phyloP scores from a whole-genome alignment of 2,797 vertebrate genomes.

The Labroides dimidiatus region DNA sequence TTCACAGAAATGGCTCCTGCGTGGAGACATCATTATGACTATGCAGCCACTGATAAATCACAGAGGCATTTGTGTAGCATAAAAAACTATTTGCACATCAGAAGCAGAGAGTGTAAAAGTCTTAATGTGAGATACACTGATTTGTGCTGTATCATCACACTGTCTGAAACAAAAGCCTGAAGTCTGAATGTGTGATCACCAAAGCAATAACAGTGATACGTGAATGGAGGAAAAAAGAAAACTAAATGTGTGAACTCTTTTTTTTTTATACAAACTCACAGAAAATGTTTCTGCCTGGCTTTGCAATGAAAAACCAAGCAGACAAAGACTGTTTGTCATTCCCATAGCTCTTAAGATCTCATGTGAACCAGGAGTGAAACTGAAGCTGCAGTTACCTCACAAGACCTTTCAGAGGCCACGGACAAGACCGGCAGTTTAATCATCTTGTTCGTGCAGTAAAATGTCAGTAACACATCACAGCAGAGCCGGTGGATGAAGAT shows the following conservation, averaged over 20 bases:
- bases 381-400: conserved; percentile 73
- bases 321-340: conserved; percentile 70
- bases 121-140: conserved; percentile 38
- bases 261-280: conserved; percentile 1
- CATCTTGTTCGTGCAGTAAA: conserved; percentile 31
- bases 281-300: conserved; percentile 33
- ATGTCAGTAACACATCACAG: conserved; percentile 28
- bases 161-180: conserved; percentile 47
- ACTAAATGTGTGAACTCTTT: conserved; percentile 8
- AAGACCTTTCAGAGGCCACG: conserved; percentile 52
- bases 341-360: conserved; percentile 50
- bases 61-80: conserved; percentile 59
- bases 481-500: conserved; percentile 1
- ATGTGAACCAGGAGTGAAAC: conserved; percentile 29
- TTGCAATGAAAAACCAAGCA: conserved; percentile 45
- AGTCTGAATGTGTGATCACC: conserved; percentile 67
- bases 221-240: conserved; percentile 12
- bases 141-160: conserved; percentile 19
- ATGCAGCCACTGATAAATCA: conserved; percentile 29
- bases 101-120: conserved; percentile 26
- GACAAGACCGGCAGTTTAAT: conserved; percentile 36
- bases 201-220: conserved; percentile 73
- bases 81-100: conserved; percentile 26
- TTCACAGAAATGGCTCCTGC: conserved; percentile 94
- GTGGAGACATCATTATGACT: conserved; percentile 96